Evolutionary conservation across 2,797 vertebrate genomes (phyloP).

Genomic region (Esox lucius): DNA sequence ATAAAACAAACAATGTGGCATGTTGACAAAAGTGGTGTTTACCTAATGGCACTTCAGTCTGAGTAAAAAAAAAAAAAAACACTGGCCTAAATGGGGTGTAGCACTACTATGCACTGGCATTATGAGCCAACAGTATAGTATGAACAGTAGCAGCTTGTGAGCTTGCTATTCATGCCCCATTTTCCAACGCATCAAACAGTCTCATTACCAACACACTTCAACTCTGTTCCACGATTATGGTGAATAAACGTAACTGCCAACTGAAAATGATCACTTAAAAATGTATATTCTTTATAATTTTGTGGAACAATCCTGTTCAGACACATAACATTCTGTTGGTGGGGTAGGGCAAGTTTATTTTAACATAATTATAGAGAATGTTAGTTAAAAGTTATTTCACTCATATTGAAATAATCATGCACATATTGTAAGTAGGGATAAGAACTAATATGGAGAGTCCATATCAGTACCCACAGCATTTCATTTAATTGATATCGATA

Average conservation of each 20-base stretch:
- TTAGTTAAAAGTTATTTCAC: no score
- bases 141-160: conserved; percentile 67
- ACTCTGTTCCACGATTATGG: conserved; percentile 61
- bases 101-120: conserved; percentile 50
- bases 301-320: neutral
- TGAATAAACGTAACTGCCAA: conserved; percentile 26
- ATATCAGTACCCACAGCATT: no score
- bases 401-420: no score
- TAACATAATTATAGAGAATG: no score
- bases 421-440: no score
- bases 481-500: no score
- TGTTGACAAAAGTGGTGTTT: conserved; percentile 55
- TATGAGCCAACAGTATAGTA: conserved; percentile 47
- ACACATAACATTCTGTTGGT: no score
- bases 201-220: conserved; percentile 69
- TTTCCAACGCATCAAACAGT: conserved; percentile 66
- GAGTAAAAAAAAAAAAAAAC: conserved; percentile 64
- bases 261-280: no score
- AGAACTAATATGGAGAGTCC: no score
- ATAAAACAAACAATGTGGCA: conserved; percentile 49
- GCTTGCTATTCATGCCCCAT: conserved; percentile 72
- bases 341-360: no score
- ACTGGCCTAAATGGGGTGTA: conserved; percentile 66
- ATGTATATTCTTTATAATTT: no score
- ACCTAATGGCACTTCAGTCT: conserved; percentile 55